Evolutionary conservation across 2,888 invertebrate species (phyloP).

Genomic region (Strigamia transsilvanica): DNA sequence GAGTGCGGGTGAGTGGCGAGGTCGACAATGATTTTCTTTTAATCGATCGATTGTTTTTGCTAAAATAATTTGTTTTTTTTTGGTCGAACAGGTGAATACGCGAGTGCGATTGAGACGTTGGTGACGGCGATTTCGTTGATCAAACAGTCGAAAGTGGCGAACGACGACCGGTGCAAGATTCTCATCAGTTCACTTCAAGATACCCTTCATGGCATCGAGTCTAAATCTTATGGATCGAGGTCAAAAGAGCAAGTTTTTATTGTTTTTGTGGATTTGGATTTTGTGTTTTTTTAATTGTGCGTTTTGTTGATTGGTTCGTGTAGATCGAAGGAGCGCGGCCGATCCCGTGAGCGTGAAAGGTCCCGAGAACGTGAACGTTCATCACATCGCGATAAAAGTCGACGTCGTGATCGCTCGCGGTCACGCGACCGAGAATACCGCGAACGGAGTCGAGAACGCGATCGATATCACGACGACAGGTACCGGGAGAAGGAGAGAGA

Average conservation of each 20-base stretch:
- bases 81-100: slow-evolving; percentile 78
- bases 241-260: slow-evolving; percentile 54
- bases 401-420: slow-evolving; percentile 62
- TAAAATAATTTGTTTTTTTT: too few relatives aligned
- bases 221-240: slow-evolving; percentile 89
- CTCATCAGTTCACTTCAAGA: slow-evolving; percentile 96
- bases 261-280: not conserved
- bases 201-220: slow-evolving; percentile 95
- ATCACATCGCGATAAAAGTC: slow-evolving; percentile 59
- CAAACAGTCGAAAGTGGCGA: slow-evolving; percentile 95
- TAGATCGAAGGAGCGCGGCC: slow-evolving; percentile 61
- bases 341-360: slow-evolving; percentile 82
- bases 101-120: slow-evolving; percentile 97
- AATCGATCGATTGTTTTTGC: not conserved
- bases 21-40: too few relatives aligned
- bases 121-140: slow-evolving; percentile 98
- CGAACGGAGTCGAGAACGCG: slow-evolving; percentile 75
- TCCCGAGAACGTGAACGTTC: slow-evolving; percentile 61
- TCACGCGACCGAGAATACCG: slow-evolving; percentile 72
- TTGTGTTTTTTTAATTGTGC: not conserved
- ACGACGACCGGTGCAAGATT: slow-evolving; percentile 97
- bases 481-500: slow-evolving; percentile 72
- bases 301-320: slow-evolving; percentile 6
- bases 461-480: slow-evolving; percentile 82
- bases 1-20: slow-evolving; percentile 73